These are phyloP conservation scores for Chamaetylas fuelleborni DNA, from an alignment of 2,113 vertebrate species.

Conservation along the genomic window DNA sequence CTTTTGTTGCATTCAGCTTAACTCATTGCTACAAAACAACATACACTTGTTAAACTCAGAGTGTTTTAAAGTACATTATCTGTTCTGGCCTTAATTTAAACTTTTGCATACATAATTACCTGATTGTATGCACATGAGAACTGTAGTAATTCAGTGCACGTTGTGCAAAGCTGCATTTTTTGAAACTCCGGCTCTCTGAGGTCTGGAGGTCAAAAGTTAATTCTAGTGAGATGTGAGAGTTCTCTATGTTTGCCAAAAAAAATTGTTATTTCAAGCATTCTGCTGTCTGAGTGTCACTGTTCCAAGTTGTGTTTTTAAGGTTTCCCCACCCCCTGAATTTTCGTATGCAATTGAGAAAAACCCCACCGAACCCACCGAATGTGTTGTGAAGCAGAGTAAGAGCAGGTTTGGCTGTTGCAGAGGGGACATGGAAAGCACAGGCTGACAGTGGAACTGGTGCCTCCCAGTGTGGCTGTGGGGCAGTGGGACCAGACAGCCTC, in stretches of 20 bases:
- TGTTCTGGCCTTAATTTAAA: neutral
- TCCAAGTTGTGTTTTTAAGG: neutral
- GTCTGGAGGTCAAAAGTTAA: conserved; percentile 48
- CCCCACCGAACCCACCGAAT: neutral
- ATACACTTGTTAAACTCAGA: neutral
- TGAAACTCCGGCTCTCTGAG: neutral
- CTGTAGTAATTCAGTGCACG: neutral
- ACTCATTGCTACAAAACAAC: neutral
- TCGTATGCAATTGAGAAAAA: neutral
- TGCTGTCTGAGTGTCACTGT: neutral
- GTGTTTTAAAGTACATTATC: neutral
- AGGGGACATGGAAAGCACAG: neutral
- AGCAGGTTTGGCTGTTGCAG: neutral
- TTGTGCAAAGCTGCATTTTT: neutral
- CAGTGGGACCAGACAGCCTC: neutral
- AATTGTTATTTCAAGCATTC: conserved; percentile 40
- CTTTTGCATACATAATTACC: neutral
- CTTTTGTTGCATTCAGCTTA: neutral
- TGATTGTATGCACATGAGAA: neutral
- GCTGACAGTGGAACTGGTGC: neutral
- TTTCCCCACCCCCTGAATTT: neutral
- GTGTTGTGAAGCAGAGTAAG: neutral
- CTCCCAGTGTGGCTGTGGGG: neutral
- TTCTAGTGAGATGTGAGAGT: conserved; percentile 22
- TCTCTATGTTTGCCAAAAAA: conserved; percentile 1